Evolutionary conservation across 53 echinoderm and acorn worm species (phyloP), one percentile per base, ranked within the genome.

Genomic region (Antedon mediterranea): DNA sequence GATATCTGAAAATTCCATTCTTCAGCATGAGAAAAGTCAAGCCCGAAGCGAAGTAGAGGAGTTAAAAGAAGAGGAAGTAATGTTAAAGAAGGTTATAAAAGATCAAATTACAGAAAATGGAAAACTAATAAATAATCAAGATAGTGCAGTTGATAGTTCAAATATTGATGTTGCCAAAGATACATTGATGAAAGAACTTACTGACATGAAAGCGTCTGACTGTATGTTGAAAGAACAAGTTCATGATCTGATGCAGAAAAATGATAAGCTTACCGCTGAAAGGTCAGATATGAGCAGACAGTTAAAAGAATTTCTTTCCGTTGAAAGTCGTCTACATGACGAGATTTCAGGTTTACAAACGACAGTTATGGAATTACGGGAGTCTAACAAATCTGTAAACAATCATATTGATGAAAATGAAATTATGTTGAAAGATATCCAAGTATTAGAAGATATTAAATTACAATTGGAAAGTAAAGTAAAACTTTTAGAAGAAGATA

Each of bases 21-120:
- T 76, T 32, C 3, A 6, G 7, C 32, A 76, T 33, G 34, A 31
- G 7, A 76, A 33, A 9, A 76, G 28, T 57, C 11, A 57, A 57
- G 57, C 23, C 7, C 9, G 23, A 57, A 57, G 57, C 57, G 57
- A 57, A 27, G 41, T 76, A 0, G 34, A 28, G 41, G 87, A 90
- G 29, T 78, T 87, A 37, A 41, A 90, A 33, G 84, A 43, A 71
- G 84, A 77, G 20, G 26, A 77, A 27, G 78, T 80, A 31, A 78
- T 75, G 0, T 33, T 89, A 74, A 81, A 76, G 4, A 44, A 89
- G 43, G 84, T 89, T 29, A 89, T 86, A 72, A 30, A 73, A 2
- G 86, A 84, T 71, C 90, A 89, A 43, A 78, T 89, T 78, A 41
- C 77, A 30, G 81, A 89, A 75, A 74, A 72, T 29, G 79, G 30